Base-by-base conservation (phyloP, 1,140 invertebrate genomes). In the Drosophila serrata region DNA sequence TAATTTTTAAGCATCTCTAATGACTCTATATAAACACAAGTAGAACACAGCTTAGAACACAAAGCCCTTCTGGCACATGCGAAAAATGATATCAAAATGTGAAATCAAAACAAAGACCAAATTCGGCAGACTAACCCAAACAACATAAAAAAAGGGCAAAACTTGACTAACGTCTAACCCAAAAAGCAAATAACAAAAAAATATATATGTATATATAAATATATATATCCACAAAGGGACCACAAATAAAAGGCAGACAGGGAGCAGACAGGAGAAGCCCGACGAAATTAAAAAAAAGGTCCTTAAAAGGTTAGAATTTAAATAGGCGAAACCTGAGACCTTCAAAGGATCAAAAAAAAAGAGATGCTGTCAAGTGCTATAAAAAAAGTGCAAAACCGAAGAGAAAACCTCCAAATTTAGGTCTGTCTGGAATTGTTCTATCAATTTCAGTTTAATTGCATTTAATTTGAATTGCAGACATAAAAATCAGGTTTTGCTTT, bases 391-490 rank as follows among this genome's bases (percentile, higher is more conserved):
- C 45, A 17, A 15, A 31, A 11, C 5, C 31, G 12, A 39, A 37
- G 7, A 56, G 9, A 31, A 58, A 8, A 46, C 33, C 9, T n/a
- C 43, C 13, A 37, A 56, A 15, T 76, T n/a, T 69, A 7, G 15
- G 15, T 29, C 24, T 37, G 53, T 49, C 67, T 51, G 31, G 31
- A 42, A 24, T 37, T 60, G 53, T 31, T 70, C 56, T 59, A 85
- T 85, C 81, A 86, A 87, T 79, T 88, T 64, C 43, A 43, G 63
- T 76, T 82, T 76, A 77, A 87, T 87, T 87, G 82, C 84, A 76
- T 56, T 87, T 72, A 77, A 87, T 82, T 88, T 65, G 51, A 80
- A 53, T 43, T 68, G 84, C 84, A 86, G 82, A 88, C 80, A 74
- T 56, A n/a, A 53, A 60, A 57, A 35, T 64, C 49, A 19, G 31